Base-by-base conservation (phyloP, 2,797 vertebrate genomes). In the Sebastes steindachneri region DNA sequence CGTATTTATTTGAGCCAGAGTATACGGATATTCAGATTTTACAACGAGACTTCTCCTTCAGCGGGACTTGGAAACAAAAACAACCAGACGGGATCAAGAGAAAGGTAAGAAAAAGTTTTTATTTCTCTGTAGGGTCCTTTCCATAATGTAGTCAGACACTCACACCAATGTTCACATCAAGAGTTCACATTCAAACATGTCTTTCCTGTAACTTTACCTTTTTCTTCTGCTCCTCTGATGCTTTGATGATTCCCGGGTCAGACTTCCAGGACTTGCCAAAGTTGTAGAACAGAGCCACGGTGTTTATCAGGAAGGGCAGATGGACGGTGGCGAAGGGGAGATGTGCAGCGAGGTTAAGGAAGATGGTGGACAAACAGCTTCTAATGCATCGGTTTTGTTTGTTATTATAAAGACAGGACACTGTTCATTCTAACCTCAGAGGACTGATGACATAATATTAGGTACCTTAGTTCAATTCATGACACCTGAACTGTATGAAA, bases 241-340 rank as follows among this genome's bases (percentile, higher is more conserved):
- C 99, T 96, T 99, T 99, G 93, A 99, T 99, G 83, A 99, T 99
- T 75, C 99, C 99, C 0, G 98, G 98, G 90, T 99, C 99, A 17
- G 98, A 99, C 88, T 99, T 99, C 99, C 99, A 99, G 79, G 99
- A 99, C 86, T 99, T 99, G 58, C 98, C 98, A 81, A 99, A 99
- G 95, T 99, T 99, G 96, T 99, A 99, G 94, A 99, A 99, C 90
- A 99, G 96, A 87, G 96, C 97, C 90, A 98, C 45, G 29, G 97
- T 99, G 96, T 98, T 99, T 33, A 97, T 95, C 41, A 99, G 97
- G 95, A 99, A 99, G 60, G 98, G 98, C 84, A 99, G 89, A 59
- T 99, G 99, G 91, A 99, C 96, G 29, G 97, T 98, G 92, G 97
- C 93, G 80, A 99, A 98, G 60, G 95, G 97, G 67, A 99, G 97